Evolutionary conservation across 2,888 invertebrate species (phyloP).

Genomic region (Tinea pellionella): DNA sequence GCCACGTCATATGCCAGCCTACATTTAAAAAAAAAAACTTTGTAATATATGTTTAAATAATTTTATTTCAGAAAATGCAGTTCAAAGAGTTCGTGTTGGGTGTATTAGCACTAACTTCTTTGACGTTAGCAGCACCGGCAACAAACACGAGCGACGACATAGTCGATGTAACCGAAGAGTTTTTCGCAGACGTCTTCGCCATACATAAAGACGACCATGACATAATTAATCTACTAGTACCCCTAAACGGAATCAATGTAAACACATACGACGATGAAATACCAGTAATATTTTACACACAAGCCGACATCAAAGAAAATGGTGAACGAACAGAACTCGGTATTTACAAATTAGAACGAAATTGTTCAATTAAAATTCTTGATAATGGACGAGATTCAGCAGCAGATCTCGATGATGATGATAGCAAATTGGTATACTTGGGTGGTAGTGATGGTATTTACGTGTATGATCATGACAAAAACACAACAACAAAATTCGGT

Average conservation of each 20-base stretch:
- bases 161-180: constrained; percentile 22
- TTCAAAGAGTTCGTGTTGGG: not conserved
- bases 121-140: constrained; percentile 26
- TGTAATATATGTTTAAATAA: too few species aligned
- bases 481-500: constrained; percentile 35
- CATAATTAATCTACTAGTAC: constrained; percentile 28
- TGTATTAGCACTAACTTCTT: constrained; percentile 22
- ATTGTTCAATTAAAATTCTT: constrained; percentile 26
- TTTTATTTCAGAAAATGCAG: not conserved
- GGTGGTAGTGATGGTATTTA: constrained; percentile 39
- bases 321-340: constrained; percentile 27
- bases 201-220: constrained; percentile 28
- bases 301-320: constrained; percentile 25
- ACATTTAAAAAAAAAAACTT: too few species aligned
- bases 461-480: constrained; percentile 24
- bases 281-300: constrained; percentile 25
- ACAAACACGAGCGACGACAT: constrained; percentile 18
- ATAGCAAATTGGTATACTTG: constrained; percentile 29
- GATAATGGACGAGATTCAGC: constrained; percentile 31
- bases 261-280: constrained; percentile 19
- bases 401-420: constrained; percentile 23
- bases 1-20: too few species aligned
- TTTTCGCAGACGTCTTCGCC: constrained; percentile 24
- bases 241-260: constrained; percentile 30
- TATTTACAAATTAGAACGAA: constrained; percentile 25